Conservation (phyloP, 2,888 invertebrate species). For the Tachina fera region DNA sequence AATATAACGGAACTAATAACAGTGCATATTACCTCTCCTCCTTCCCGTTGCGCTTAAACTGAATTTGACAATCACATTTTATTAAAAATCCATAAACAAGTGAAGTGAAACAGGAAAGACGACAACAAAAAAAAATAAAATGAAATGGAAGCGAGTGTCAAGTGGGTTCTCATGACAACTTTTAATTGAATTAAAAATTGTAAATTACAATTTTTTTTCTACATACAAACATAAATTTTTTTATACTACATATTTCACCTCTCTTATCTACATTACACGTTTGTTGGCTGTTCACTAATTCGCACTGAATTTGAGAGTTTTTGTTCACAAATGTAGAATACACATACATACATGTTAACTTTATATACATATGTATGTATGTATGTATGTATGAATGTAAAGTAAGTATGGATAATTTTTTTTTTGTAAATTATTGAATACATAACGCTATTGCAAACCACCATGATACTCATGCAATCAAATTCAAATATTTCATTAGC, state of each 20-base stretch:
- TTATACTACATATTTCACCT: neutral
- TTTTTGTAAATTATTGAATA: slow-evolving; percentile 10
- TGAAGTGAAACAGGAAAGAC: neutral
- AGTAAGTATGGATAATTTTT: neutral
- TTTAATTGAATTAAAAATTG: slow-evolving; percentile 64
- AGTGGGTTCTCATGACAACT: slow-evolving; percentile 65
- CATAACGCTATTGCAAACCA: neutral
- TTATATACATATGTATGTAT: neutral
- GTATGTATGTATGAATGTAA: neutral
- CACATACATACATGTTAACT: neutral
- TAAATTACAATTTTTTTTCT: slow-evolving; percentile 31
- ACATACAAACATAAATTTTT: neutral
- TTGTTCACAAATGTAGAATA: neutral
- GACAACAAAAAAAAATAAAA: slow-evolving; percentile 4
- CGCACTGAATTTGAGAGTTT: too few relatives aligned
- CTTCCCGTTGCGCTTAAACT: neutral
- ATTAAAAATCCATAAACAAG: slow-evolving; percentile 39
- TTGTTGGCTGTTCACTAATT: neutral
- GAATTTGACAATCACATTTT: slow-evolving; percentile 39
- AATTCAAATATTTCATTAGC: slow-evolving; percentile 33
- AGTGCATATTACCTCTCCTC: neutral
- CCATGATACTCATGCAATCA: neutral
- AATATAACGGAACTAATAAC: slow-evolving; percentile 12
- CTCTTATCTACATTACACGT: neutral
- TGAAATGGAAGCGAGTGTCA: slow-evolving; percentile 49